phyloP scores from a whole-genome alignment of 2,113 vertebrate genomes.

The Petrocephalus zakoni region DNA sequence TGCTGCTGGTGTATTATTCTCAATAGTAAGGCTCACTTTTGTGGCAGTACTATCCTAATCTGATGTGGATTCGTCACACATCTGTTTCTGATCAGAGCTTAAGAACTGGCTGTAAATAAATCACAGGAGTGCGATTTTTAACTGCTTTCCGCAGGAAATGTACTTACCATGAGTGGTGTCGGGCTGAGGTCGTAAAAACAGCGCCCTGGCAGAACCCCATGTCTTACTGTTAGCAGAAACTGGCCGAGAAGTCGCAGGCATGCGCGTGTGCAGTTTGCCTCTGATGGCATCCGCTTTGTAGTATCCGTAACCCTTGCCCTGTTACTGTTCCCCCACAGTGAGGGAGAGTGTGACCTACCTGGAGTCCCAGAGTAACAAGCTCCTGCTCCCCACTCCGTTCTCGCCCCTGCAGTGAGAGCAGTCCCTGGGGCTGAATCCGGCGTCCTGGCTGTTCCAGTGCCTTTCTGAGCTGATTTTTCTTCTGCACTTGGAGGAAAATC shows the following conservation, averaged over 20 bases:
- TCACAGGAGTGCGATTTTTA: background rate
- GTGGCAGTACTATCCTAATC: background rate
- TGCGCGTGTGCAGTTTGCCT: background rate
- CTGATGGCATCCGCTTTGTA: background rate
- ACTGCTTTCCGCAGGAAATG: background rate
- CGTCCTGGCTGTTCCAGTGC: background rate
- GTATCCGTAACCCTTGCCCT: background rate
- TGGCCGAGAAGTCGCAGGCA: background rate
- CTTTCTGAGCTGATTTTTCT: background rate
- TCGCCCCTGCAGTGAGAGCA: conserved; percentile 71
- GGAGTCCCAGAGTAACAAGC: conserved; percentile 69
- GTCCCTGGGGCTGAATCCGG: background rate
- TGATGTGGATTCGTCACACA: background rate
- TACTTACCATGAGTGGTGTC: background rate
- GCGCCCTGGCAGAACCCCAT: background rate
- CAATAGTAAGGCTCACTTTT: background rate
- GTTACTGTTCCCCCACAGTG: conserved; percentile 61
- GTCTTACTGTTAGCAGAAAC: background rate
- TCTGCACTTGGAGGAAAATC: background rate
- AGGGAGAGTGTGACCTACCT: conserved; percentile 71
- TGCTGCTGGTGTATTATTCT: background rate
- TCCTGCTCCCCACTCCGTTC: conserved; percentile 71
- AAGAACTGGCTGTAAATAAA: background rate
- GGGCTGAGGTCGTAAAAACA: background rate
- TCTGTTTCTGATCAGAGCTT: background rate